phyloP scores from a whole-genome alignment of 2,797 vertebrate species.

The Protosalanx chinensis region DNA sequence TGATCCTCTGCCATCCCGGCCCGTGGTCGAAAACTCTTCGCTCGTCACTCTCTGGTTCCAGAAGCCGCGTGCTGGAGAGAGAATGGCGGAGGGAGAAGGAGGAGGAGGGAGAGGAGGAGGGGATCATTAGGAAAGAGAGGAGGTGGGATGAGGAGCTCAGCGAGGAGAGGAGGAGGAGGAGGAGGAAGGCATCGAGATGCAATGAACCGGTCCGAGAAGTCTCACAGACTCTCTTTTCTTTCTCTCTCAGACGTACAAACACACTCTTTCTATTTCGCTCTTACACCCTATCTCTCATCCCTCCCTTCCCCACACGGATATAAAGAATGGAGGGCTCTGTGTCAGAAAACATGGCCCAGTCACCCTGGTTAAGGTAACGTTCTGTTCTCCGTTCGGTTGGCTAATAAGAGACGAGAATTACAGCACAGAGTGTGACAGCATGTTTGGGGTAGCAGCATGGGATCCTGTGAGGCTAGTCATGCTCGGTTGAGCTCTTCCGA shows the following conservation, averaged over 20 bases:
- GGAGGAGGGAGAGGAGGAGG: not conserved
- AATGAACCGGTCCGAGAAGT: not conserved
- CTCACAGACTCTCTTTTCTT: not conserved
- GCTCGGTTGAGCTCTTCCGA: constrained; percentile 30
- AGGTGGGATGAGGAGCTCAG: not conserved
- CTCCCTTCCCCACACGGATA: too few species aligned
- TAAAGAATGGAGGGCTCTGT: too few species aligned
- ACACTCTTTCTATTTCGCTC: not conserved
- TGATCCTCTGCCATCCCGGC: not conserved
- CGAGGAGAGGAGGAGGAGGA: not conserved
- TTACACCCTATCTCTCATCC: not conserved
- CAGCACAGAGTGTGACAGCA: constrained; percentile 19
- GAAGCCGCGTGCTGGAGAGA: not conserved
- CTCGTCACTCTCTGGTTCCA: constrained; percentile 7
- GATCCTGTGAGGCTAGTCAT: constrained; percentile 28
- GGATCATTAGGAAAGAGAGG: not conserved
- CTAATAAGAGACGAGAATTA: not conserved
- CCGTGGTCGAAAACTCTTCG: too few species aligned
- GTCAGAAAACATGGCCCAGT: too few species aligned
- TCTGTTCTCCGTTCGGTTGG: not conserved
- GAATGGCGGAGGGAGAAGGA: not conserved
- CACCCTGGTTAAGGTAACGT: not conserved
- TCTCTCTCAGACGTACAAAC: not conserved
- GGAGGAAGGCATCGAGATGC: not conserved
- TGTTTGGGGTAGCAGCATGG: constrained; percentile 41